Percentiles rank a stretch among this genome's conserved stretches.
Evolutionary conservation across 2,113 vertebrate genomes (phyloP).

Genomic region (Misgurnus mizolepis): DNA sequence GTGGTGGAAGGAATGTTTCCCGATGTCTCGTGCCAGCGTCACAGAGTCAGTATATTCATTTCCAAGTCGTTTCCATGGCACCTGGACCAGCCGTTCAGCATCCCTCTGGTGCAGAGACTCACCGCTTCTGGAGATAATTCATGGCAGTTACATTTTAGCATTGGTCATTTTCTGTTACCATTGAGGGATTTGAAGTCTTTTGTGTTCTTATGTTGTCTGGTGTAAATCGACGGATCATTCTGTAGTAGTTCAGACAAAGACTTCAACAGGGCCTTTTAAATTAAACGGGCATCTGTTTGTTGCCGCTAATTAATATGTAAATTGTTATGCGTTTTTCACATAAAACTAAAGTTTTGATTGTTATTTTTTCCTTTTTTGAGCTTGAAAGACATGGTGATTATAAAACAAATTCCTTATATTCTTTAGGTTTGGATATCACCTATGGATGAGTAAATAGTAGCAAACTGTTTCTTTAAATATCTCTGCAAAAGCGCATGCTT

Average conservation of each 20-base stretch:
- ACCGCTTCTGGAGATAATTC: conserved; percentile 18
- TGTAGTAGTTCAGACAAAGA: conserved; percentile 3
- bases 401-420: too few relatives aligned
- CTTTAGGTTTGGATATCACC: too few relatives aligned
- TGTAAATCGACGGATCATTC: neutral
- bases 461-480: conserved; percentile 2
- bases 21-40: conserved; percentile 29
- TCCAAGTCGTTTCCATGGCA: conserved; percentile 45
- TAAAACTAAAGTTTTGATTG: too few relatives aligned
- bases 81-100: conserved; percentile 35
- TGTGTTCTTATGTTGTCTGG: neutral
- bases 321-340: neutral
- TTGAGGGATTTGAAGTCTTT: conserved; percentile 12
- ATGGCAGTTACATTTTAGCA: conserved; percentile 10
- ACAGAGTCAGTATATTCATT: conserved; percentile 24
- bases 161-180: conserved; percentile 29
- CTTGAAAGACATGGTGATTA: too few relatives aligned
- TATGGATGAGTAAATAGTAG: neutral
- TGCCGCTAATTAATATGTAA: conserved; percentile 27
- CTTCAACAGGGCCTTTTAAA: conserved; percentile 15
- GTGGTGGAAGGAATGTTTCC: conserved; percentile 25
- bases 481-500: neutral
- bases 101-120: conserved; percentile 34
- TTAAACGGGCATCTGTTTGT: conserved; percentile 17
- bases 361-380: too few relatives aligned